Percentiles rank a stretch among this genome's conserved stretches.
These are phyloP conservation scores for Pollicipes pollicipes DNA, from an alignment of 1,140 invertebrate species.

Conservation along the genomic window DNA sequence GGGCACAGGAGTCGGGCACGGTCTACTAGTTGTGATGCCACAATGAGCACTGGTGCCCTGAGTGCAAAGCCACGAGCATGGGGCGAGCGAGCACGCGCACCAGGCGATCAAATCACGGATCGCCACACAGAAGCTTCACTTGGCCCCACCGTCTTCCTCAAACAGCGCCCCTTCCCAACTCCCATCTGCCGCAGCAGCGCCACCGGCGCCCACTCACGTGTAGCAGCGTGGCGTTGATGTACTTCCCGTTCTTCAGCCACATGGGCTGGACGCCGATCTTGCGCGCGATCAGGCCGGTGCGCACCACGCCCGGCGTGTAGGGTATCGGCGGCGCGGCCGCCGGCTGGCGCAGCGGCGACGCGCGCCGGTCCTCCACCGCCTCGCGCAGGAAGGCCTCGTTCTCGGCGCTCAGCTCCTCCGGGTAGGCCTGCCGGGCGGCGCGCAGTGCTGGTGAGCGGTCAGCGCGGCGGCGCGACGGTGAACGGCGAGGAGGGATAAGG, in stretches of 20 bases:
- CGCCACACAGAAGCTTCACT: neutral
- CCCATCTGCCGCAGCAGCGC: neutral
- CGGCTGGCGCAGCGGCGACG: slow-evolving; percentile 29
- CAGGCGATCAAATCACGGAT: too few species aligned
- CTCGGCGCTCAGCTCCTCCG: slow-evolving; percentile 53
- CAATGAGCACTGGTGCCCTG: too few species aligned
- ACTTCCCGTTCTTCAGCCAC: slow-evolving; percentile 72
- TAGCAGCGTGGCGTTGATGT: slow-evolving; percentile 56
- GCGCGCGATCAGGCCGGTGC: slow-evolving; percentile 70
- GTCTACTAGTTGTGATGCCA: too few species aligned
- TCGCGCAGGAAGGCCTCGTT: slow-evolving; percentile 69
- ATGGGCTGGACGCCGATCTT: slow-evolving; percentile 88
- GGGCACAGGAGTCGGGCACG: too few species aligned
- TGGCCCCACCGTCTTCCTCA: neutral
- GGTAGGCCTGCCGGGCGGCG: slow-evolving; percentile 31
- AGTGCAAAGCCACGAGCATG: too few species aligned
- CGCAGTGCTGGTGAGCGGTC: neutral
- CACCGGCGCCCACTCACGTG: slow-evolving; percentile 40
- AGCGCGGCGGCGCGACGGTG: too few species aligned
- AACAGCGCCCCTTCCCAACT: neutral
- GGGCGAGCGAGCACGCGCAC: neutral
- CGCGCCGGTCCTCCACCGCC: slow-evolving; percentile 40
- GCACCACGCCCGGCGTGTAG: slow-evolving; percentile 31
- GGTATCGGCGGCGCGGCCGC: slow-evolving; percentile 37
- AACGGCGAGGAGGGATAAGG: too few species aligned